Percentiles rank a stretch among this genome's conserved stretches.
These are phyloP conservation scores for Drosophila tropicalis DNA, from an alignment of 1,140 invertebrate species.

Conservation along the genomic window DNA sequence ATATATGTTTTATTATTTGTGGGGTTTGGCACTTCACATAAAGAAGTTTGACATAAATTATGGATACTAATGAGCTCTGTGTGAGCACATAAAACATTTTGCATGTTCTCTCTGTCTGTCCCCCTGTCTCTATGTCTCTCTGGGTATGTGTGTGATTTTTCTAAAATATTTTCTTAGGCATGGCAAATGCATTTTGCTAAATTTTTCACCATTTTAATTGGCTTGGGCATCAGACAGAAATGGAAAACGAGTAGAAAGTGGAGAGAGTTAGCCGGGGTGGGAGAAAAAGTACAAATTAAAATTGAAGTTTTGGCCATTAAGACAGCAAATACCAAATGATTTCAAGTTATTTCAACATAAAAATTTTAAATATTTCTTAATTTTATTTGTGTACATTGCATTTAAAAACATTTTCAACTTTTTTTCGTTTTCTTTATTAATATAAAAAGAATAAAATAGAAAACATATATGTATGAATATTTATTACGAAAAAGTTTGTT, in stretches of 20 bases:
- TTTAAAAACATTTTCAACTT: no score
- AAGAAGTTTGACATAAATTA: constrained; percentile 80
- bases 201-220: constrained; percentile 10
- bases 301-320: background rate
- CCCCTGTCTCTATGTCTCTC: background rate
- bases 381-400: no score
- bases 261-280: no score
- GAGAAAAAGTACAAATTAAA: background rate
- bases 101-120: constrained; percentile 21
- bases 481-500: no score
- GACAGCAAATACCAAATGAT: background rate
- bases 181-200: constrained; percentile 1
- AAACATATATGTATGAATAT: no score
- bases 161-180: constrained; percentile 13
- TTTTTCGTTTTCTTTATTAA: no score
- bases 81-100: constrained; percentile 69
- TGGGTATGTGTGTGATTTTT: constrained; percentile 5
- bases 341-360: no score
- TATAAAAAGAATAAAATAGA: no score
- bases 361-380: no score
- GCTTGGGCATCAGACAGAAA: background rate
- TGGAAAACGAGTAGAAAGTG: background rate
- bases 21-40: constrained; percentile 63
- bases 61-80: constrained; percentile 78
- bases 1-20: constrained; percentile 48